Base-by-base conservation (phyloP, 2,797 vertebrate genomes). In the Potorous gilbertii region DNA sequence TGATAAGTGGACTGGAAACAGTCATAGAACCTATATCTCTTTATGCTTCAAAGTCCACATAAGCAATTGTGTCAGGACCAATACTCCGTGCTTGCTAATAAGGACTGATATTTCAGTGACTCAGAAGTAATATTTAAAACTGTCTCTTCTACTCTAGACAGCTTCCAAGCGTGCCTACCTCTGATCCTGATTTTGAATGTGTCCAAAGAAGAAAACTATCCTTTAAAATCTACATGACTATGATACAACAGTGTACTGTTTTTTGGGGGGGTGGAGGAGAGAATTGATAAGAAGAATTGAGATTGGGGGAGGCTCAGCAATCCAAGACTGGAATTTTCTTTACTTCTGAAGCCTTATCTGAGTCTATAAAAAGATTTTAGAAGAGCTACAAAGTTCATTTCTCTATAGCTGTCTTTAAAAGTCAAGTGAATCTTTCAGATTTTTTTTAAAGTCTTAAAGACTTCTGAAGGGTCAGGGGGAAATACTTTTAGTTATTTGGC, bases 311-410 rank as follows among this genome's bases (percentile, higher is more conserved):
- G 66, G 93, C 94, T 97, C 14, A 21, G 56, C 1, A 95, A 91
- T 92, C 12, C 56, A 94, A 96, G 62, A 92, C 56, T 57, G 56
- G 54, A 57, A 90, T 27, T 95, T 31, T 95, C 81, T 94, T 8
- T 96, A 31, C 95, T 96, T 95, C 66, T 90, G 28, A 95, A 96
- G 54, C 54, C 90, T n/a, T 5, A n/a, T 93, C 90, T 93, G 46
- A 90, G 91, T 29, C 24, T 90, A 91, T 50, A 94, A 95, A 90
- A 87, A 13, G 89, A 92, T 92, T 24, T 91, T 94, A 54, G 27
- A 66, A 14, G 94, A 95, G 5, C 90, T 97, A 52, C 46, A 92
- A 94, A 96, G 13, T 62, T 31, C 4, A 56, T 92, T 92, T 93
- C 11, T 29, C 4, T 93, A 55, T 92, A 29, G 92, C 93, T 94